Percentiles rank a stretch among this genome's conserved stretches.
phyloP scores from a whole-genome alignment of 2,797 vertebrate genomes.

The Bradypodion pumilum region DNA sequence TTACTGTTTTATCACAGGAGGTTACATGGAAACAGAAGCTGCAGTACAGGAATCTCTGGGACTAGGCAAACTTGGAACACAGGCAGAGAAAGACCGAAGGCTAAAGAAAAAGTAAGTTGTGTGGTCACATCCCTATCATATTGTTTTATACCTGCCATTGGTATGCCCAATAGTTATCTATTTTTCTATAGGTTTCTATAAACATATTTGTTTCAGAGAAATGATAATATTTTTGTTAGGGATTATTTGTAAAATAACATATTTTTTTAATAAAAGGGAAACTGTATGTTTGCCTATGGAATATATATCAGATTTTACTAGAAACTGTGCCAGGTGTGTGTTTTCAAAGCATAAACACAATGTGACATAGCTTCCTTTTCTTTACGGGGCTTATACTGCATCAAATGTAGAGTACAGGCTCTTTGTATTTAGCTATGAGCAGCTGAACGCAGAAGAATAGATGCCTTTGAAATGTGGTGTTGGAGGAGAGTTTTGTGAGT shows the following conservation, averaged over 20 bases:
- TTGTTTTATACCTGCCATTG: neutral
- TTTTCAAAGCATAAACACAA: constrained; percentile 28
- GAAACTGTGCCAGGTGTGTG: neutral
- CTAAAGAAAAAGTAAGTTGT: constrained; percentile 97
- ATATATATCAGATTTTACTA: neutral
- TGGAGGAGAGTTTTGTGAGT: no score
- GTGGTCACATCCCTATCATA: neutral
- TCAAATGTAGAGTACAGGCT: neutral
- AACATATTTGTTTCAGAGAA: constrained; percentile 5
- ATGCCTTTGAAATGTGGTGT: no score
- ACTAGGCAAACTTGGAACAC: constrained; percentile 93
- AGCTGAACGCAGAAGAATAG: no score
- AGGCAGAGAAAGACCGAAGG: constrained; percentile 97
- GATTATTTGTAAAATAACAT: constrained; percentile 23
- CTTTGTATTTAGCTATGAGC: constrained; percentile 48
- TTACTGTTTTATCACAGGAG: constrained; percentile 76
- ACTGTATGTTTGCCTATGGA: neutral
- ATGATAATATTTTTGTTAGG: neutral
- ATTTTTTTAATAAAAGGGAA: constrained; percentile 13
- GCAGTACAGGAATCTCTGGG: constrained; percentile 89
- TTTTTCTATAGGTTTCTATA: neutral
- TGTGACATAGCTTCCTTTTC: constrained; percentile 38
- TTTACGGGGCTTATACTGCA: constrained; percentile 17
- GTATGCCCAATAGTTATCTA: neutral
- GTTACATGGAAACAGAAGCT: constrained; percentile 88